A percentile compares a stretch with the other conserved stretches of the same genome.
Conservation (phyloP, 2,888 invertebrate species). For the Diplolepis rosae region DNA sequence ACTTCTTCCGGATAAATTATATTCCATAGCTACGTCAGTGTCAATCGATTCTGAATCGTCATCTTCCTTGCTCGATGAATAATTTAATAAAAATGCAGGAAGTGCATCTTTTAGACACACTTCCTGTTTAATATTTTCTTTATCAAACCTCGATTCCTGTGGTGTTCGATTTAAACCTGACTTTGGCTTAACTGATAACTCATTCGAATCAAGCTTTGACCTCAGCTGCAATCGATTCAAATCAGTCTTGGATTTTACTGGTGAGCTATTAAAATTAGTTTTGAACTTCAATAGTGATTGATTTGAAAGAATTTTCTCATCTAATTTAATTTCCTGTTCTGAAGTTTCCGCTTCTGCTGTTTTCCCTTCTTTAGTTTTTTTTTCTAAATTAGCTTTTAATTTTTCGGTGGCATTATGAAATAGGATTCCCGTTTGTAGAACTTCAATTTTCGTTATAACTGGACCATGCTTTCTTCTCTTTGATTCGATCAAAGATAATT, state of each 20-base stretch:
- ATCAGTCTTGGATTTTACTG: neutral
- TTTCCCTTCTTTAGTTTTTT: neutral
- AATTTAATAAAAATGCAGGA: neutral
- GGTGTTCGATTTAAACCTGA: neutral
- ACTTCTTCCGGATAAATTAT: neutral
- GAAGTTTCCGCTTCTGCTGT: neutral
- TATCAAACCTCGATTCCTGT: neutral
- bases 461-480: constrained; percentile 27
- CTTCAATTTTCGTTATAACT: constrained; percentile 33
- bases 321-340: neutral
- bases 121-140: neutral
- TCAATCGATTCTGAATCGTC: neutral
- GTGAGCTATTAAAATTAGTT: neutral
- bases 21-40: neutral
- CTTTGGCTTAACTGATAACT: no score
- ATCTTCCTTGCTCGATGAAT: neutral
- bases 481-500: neutral
- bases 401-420: neutral
- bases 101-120: neutral
- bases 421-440: constrained; percentile 3
- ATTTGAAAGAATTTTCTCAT: neutral
- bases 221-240: neutral
- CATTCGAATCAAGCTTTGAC: neutral
- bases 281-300: neutral
- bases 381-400: neutral